phyloP scores from a whole-genome alignment of 2,888 invertebrate genomes.

The Pseudococcus viburni region DNA sequence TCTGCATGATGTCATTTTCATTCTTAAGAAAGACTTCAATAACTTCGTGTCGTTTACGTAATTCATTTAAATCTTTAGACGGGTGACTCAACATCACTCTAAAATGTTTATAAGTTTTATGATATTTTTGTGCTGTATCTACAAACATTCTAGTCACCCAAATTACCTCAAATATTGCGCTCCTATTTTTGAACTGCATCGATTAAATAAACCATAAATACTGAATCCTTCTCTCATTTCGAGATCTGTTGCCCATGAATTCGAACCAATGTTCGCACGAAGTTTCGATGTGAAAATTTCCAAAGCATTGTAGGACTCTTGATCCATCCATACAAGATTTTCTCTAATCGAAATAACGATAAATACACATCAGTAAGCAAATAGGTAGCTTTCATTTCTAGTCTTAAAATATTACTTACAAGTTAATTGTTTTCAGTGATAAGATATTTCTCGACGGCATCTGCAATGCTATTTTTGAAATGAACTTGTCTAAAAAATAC shows the following conservation, averaged over 20 bases:
- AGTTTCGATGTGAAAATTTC: slow-evolving; percentile 82
- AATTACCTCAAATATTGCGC: slow-evolving; percentile 76
- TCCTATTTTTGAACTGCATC: slow-evolving; percentile 78
- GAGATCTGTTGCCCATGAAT: slow-evolving; percentile 77
- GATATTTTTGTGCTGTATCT: background rate
- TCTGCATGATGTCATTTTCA: slow-evolving; percentile 61
- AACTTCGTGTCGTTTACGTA: slow-evolving; percentile 67
- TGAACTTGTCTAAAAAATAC: slow-evolving; percentile 77
- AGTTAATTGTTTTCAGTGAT: slow-evolving; percentile 74
- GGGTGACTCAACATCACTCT: slow-evolving; percentile 67
- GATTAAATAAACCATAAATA: slow-evolving; percentile 80
- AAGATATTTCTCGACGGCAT: slow-evolving; percentile 73
- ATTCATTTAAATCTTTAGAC: slow-evolving; percentile 62
- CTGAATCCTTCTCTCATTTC: slow-evolving; percentile 81
- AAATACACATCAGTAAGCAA: background rate
- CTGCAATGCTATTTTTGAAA: slow-evolving; percentile 68
- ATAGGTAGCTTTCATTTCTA: background rate
- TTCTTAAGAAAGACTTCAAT: slow-evolving; percentile 67
- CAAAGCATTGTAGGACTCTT: slow-evolving; percentile 81
- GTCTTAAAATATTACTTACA: slow-evolving; percentile 71
- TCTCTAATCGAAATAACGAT: slow-evolving; percentile 73
- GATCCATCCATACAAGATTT: slow-evolving; percentile 81
- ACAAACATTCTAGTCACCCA: background rate
- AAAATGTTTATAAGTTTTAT: slow-evolving; percentile 59
- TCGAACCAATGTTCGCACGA: slow-evolving; percentile 79